Percentiles rank a stretch among this genome's conserved stretches.
These are phyloP conservation scores for Alaudala cheleensis DNA, from an alignment of 2,113 vertebrate species.

Conservation along the genomic window DNA sequence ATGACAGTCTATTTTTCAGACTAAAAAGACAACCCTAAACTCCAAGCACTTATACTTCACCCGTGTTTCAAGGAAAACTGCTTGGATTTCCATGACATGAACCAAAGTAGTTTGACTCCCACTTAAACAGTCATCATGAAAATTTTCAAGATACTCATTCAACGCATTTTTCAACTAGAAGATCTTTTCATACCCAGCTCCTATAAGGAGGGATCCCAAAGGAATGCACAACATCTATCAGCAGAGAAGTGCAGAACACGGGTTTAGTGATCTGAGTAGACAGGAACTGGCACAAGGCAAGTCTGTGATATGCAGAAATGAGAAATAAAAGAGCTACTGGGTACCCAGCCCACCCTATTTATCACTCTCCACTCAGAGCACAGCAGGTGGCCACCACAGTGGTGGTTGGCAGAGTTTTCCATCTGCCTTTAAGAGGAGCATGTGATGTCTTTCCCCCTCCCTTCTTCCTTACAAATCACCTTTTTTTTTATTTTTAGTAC, in stretches of 20 bases:
- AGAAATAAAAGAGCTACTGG: not conserved
- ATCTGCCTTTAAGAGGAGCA: not conserved
- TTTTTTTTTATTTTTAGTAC: not conserved
- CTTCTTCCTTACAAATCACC: not conserved
- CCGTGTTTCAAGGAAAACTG: not conserved
- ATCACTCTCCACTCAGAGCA: not conserved
- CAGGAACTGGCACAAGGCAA: not conserved
- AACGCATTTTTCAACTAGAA: slow-evolving; percentile 15
- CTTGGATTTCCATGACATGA: not conserved
- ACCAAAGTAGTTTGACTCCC: not conserved
- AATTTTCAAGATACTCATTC: slow-evolving; percentile 25
- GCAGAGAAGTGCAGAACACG: not conserved
- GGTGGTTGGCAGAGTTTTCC: not conserved
- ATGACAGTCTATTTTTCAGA: not conserved
- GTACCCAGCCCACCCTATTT: not conserved
- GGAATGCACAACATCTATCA: not conserved
- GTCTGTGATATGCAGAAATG: not conserved
- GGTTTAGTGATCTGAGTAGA: not conserved
- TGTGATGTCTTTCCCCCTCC: not conserved
- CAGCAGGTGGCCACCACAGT: not conserved
- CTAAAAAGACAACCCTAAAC: not conserved
- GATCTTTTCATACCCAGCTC: slow-evolving; percentile 7
- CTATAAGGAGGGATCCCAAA: not conserved
- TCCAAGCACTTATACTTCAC: slow-evolving; percentile 4
- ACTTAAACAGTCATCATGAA: not conserved